Evolutionary conservation across 2,888 invertebrate genomes (phyloP).

Genomic region (Pedicia rivosa): DNA sequence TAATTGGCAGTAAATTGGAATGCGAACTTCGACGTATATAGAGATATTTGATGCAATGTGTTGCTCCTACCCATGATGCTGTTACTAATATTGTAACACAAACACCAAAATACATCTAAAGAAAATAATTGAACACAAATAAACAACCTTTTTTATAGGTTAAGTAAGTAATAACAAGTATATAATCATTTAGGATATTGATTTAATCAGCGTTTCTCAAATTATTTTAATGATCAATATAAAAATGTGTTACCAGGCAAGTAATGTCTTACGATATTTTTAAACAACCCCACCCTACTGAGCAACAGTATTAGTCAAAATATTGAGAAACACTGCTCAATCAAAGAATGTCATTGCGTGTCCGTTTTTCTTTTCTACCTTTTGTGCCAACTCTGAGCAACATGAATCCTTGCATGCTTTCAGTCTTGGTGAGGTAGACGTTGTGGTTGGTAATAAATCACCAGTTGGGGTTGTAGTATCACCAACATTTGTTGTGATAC

Average conservation of each 20-base stretch:
- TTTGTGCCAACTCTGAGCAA: constrained; percentile 68
- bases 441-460: constrained; percentile 15
- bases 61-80: constrained; percentile 86
- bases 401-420: constrained; percentile 53
- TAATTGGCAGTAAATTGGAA: constrained; percentile 12
- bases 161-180: too few relatives aligned
- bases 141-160: neutral
- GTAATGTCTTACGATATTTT: too few relatives aligned
- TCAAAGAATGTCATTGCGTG: too few relatives aligned
- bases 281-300: too few relatives aligned
- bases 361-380: too few relatives aligned
- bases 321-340: too few relatives aligned
- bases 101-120: constrained; percentile 74
- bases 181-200: too few relatives aligned
- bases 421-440: constrained; percentile 19
- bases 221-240: too few relatives aligned
- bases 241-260: too few relatives aligned
- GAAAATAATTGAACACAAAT: constrained; percentile 13
- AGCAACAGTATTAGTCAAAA: too few relatives aligned
- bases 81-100: constrained; percentile 75
- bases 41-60: constrained; percentile 77
- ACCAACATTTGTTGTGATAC: constrained; percentile 17
- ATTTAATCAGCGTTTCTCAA: too few relatives aligned
- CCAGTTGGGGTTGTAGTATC: constrained; percentile 21
- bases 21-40: constrained; percentile 37